A percentile compares a stretch with the other conserved stretches of the same genome.
Conservation (phyloP, 2,113 vertebrate species). For the Xenopus laevis region DNA sequence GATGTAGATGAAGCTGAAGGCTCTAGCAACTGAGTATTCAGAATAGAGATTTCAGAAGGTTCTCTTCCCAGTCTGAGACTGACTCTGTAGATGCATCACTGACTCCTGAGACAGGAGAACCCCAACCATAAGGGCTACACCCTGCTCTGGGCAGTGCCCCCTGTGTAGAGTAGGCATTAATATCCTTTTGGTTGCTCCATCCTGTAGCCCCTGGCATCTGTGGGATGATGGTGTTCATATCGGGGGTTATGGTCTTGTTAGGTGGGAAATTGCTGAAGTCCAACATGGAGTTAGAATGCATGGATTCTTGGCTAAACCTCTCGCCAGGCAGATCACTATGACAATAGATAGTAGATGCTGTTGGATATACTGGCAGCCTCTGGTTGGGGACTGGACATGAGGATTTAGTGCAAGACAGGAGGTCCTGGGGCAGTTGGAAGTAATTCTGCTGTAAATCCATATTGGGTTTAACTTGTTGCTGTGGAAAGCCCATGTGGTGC, state of each 20-base stretch:
- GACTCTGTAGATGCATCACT: no score
- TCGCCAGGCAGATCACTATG: constrained; percentile 35
- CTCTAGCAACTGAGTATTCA: constrained; percentile 29
- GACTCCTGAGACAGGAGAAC: constrained; percentile 56
- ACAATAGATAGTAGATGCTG: constrained; percentile 43
- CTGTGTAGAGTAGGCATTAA: no score
- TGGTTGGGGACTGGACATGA: neutral
- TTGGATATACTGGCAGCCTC: neutral
- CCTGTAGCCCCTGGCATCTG: no score
- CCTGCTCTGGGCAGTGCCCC: no score
- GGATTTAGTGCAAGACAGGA: neutral
- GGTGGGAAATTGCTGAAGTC: constrained; percentile 60
- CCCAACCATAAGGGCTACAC: constrained; percentile 53
- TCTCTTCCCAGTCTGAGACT: no score
- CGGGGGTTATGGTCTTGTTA: constrained; percentile 68
- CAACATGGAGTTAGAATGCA: constrained; percentile 57
- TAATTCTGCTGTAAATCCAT: neutral
- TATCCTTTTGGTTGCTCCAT: no score
- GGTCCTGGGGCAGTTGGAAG: neutral
- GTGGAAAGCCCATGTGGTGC: neutral
- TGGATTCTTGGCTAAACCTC: constrained; percentile 13
- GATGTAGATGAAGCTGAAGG: no score
- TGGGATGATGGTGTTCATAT: constrained; percentile 51
- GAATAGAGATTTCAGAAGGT: no score
- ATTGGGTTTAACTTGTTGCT: neutral